phyloP scores from a whole-genome alignment of 2,888 invertebrate species.

The Epirrita christyi region DNA sequence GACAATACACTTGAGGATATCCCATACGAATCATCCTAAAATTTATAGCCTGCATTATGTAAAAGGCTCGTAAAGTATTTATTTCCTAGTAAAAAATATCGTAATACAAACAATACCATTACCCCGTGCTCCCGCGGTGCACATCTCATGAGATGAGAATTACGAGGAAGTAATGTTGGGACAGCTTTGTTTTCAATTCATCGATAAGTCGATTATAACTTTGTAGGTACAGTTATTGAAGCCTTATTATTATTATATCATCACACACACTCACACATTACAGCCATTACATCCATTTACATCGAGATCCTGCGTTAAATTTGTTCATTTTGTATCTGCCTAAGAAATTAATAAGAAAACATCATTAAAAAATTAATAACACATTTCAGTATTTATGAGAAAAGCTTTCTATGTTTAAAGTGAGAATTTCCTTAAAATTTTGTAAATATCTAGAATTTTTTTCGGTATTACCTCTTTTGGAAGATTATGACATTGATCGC shows the following conservation, averaged over 20 bases:
- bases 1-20: conserved; percentile 29
- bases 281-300: too few relatives aligned
- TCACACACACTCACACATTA: too few relatives aligned
- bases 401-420: too few relatives aligned
- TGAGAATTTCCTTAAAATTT: too few relatives aligned
- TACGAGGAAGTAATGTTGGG: conserved; percentile 37
- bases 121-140: conserved; percentile 44
- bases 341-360: background rate
- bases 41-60: conserved; percentile 40
- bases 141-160: conserved; percentile 52
- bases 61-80: conserved; percentile 59
- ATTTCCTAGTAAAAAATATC: conserved; percentile 59
- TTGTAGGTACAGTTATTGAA: background rate
- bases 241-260: too few relatives aligned
- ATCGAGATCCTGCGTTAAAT: too few relatives aligned
- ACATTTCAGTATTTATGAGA: too few relatives aligned
- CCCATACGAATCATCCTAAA: conserved; percentile 33
- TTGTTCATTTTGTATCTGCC: too few relatives aligned
- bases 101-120: conserved; percentile 56
- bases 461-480: too few relatives aligned
- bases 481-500: too few relatives aligned
- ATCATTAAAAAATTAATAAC: background rate
- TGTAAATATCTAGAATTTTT: too few relatives aligned
- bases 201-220: conserved; percentile 20
- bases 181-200: conserved; percentile 1